These are phyloP conservation scores for Odontamblyopus lacepedii DNA, from an alignment of 2,797 vertebrate genomes.

Conservation along the genomic window DNA sequence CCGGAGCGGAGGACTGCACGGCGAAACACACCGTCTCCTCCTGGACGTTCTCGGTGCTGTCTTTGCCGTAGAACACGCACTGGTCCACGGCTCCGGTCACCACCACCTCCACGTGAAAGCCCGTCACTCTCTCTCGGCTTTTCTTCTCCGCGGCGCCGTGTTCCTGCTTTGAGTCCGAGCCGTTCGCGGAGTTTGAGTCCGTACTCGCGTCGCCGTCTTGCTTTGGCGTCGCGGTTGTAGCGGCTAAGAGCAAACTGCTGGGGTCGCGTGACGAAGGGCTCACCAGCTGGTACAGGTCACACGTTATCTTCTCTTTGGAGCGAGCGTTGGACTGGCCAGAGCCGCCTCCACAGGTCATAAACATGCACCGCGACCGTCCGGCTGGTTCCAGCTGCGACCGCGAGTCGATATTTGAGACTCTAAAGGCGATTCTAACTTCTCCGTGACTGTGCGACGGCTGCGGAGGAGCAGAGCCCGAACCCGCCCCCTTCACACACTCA, in stretches of 20 bases:
- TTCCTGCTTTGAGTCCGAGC: slow-evolving; percentile 70
- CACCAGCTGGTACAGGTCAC: slow-evolving; percentile 93
- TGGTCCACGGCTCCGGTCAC: slow-evolving; percentile 95
- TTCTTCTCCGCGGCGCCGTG: slow-evolving; percentile 58
- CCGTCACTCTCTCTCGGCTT: slow-evolving; percentile 81
- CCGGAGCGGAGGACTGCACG: neutral
- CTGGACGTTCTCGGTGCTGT: slow-evolving; percentile 90
- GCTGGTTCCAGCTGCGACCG: slow-evolving; percentile 76
- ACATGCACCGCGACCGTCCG: slow-evolving; percentile 82
- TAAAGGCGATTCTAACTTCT: slow-evolving; percentile 92
- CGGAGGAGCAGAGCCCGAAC: slow-evolving; percentile 54
- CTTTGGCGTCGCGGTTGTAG: slow-evolving; percentile 73
- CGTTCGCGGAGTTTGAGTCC: slow-evolving; percentile 57
- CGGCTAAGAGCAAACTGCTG: slow-evolving; percentile 82
- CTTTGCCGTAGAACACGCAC: slow-evolving; percentile 93
- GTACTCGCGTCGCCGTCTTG: slow-evolving; percentile 67
- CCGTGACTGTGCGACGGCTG: slow-evolving; percentile 72
- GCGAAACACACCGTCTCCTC: slow-evolving; percentile 90
- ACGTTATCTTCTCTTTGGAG: slow-evolving; percentile 95
- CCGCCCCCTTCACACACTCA: slow-evolving; percentile 40
- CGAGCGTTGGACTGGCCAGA: slow-evolving; percentile 74
- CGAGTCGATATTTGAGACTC: slow-evolving; percentile 87
- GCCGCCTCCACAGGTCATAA: slow-evolving; percentile 82
- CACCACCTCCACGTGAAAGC: slow-evolving; percentile 95
- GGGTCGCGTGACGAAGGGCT: slow-evolving; percentile 87